Conservation (phyloP, 53 echinoderm and acorn worm genomes). For the Stichopus horrens region DNA sequence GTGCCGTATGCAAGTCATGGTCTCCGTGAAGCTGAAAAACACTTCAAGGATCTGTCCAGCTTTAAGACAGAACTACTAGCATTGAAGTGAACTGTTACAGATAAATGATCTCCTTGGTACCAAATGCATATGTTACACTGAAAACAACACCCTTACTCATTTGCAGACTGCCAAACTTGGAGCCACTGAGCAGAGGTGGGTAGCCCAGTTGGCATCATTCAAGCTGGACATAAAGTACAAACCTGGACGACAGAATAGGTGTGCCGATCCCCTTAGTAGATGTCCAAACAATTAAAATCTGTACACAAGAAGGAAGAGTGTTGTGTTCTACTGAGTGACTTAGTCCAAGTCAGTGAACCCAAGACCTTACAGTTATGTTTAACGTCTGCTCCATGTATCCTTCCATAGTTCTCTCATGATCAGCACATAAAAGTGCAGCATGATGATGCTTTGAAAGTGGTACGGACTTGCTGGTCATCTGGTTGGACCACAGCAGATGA, state of each 20-base stretch:
- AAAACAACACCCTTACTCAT: conserved; percentile 49
- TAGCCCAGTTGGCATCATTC: conserved; percentile 53
- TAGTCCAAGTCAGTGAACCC: no score
- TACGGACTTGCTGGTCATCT: conserved; percentile 30
- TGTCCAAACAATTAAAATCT: no score
- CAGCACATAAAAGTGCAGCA: conserved; percentile 53
- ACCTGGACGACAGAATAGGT: conserved; percentile 49
- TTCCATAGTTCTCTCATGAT: conserved; percentile 57
- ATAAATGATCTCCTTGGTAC: conserved; percentile 50
- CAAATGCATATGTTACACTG: conserved; percentile 29
- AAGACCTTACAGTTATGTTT: no score
- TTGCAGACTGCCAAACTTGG: conserved; percentile 52
- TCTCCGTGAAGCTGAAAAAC: not conserved
- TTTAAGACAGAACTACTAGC: conserved; percentile 36
- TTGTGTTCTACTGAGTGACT: no score
- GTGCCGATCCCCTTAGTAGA: conserved; percentile 48
- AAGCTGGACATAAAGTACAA: conserved; percentile 48
- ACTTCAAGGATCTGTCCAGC: conserved; percentile 5
- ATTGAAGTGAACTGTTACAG: conserved; percentile 45
- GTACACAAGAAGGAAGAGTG: no score
- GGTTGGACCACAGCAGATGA: conserved; percentile 47
- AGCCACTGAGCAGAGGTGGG: conserved; percentile 54
- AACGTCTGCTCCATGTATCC: no score
- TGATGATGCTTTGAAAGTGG: conserved; percentile 40
- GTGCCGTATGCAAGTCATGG: conserved; percentile 24